These are phyloP conservation scores for Pantherophis alleghaniensis DNA, from an alignment of 2,797 vertebrate genomes.

Conservation along the genomic window DNA sequence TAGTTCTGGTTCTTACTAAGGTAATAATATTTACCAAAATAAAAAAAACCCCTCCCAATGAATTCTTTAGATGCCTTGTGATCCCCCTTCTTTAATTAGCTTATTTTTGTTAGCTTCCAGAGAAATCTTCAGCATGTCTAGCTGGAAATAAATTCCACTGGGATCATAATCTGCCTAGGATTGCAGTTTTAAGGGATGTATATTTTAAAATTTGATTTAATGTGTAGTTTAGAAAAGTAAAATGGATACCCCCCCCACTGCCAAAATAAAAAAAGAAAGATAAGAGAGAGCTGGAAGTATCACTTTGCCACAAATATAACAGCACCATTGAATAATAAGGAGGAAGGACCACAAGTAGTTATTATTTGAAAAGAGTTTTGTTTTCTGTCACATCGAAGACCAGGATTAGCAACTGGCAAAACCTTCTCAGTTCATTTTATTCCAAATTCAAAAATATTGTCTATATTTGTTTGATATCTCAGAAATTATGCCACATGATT, in stretches of 20 bases:
- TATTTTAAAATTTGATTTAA: neutral
- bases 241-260: too few species aligned
- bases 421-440: neutral
- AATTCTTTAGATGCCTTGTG: neutral
- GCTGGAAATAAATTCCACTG: neutral
- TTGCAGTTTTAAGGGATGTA: neutral
- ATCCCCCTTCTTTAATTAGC: neutral
- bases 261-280: neutral
- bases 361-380: neutral
- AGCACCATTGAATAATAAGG: neutral
- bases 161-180: neutral
- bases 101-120: neutral
- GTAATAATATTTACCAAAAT: neutral
- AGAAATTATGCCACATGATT: neutral
- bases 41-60: neutral
- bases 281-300: neutral
- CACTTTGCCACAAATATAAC: neutral
- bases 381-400: neutral
- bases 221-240: neutral
- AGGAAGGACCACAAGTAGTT: neutral
- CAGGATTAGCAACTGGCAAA: neutral
- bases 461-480: neutral
- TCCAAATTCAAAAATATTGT: neutral
- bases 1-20: neutral
- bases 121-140: neutral